Evolutionary conservation across 2,797 vertebrate genomes (phyloP).

Genomic region (Caiman crocodilus): DNA sequence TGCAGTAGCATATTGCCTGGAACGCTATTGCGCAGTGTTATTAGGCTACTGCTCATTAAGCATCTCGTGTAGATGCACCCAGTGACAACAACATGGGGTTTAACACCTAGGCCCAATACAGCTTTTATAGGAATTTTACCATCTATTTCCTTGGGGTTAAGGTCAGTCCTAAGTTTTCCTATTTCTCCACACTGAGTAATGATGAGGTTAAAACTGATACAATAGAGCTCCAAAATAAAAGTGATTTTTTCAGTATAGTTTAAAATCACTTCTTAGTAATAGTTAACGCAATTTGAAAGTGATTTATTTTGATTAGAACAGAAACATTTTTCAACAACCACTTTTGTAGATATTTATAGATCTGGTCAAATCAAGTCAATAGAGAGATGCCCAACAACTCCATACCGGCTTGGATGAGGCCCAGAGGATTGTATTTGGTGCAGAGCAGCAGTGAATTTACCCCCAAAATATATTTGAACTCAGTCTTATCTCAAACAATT

Average conservation of each 20-base stretch:
- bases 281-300: too few species aligned
- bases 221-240: neutral
- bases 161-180: neutral
- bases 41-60: too few species aligned
- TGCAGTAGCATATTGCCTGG: too few species aligned
- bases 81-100: neutral
- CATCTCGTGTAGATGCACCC: too few species aligned
- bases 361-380: neutral
- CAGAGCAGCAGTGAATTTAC: neutral
- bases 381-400: neutral
- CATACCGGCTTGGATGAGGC: neutral
- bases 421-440: neutral
- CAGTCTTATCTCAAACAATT: fast-evolving
- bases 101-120: neutral
- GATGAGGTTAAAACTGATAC: neutral
- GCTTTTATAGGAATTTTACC: neutral
- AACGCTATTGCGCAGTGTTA: too few species aligned
- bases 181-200: neutral
- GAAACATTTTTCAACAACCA: neutral
- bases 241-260: neutral
- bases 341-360: fast-evolving
- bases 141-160: neutral
- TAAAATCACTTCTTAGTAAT: neutral
- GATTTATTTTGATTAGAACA: neutral
- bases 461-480: neutral